Conservation (phyloP, 2,888 invertebrate genomes). For the Nemurella pictetii region DNA sequence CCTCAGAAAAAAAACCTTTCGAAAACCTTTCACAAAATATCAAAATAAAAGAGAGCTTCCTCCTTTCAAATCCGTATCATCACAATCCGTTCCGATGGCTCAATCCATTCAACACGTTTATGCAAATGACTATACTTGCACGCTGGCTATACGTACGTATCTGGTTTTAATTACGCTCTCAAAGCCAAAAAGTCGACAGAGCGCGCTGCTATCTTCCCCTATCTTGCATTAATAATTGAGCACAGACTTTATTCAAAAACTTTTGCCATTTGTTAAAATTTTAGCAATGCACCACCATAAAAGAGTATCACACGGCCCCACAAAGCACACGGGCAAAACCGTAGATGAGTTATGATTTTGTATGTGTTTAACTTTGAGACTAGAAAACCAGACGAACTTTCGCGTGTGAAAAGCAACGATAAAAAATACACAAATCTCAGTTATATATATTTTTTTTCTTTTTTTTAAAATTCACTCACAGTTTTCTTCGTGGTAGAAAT, state of each 20-base stretch:
- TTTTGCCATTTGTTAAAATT: background rate
- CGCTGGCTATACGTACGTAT: background rate
- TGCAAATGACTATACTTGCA: background rate
- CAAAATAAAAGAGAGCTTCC: background rate
- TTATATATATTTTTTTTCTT: background rate
- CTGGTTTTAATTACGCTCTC: constrained; percentile 5
- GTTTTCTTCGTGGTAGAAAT: background rate
- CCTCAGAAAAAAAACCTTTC: background rate
- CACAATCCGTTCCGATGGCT: too few relatives aligned
- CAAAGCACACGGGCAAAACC: background rate
- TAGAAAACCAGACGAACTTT: background rate
- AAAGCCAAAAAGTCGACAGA: background rate
- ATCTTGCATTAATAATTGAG: background rate
- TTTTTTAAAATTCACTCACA: constrained; percentile 9
- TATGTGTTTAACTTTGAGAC: background rate
- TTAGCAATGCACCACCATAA: background rate
- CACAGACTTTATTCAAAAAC: constrained; percentile 7
- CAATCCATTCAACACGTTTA: background rate
- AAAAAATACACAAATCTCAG: background rate
- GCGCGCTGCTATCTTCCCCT: background rate
- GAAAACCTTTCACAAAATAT: background rate
- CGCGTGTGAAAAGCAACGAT: background rate
- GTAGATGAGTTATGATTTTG: background rate
- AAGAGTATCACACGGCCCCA: background rate
- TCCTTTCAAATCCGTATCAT: too few relatives aligned